Percentiles rank a stretch among this genome's conserved stretches.
Conservation (phyloP, 2,113 vertebrate genomes). For the Bambusicola thoracicus region DNA sequence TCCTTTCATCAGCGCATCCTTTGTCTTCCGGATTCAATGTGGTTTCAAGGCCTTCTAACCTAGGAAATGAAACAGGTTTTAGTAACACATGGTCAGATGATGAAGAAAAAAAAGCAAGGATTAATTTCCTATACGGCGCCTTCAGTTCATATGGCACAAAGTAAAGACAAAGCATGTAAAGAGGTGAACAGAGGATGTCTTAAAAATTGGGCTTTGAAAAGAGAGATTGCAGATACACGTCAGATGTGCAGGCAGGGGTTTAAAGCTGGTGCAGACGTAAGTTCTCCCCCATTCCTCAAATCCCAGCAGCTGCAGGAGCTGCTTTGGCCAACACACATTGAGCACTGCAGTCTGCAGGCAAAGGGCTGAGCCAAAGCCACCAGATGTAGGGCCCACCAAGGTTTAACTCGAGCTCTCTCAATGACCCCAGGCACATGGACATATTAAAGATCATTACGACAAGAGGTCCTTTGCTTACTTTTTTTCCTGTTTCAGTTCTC, state of each 20-base stretch:
- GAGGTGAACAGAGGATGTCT: neutral
- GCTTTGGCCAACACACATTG: fast-evolving
- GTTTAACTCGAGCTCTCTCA: fast-evolving
- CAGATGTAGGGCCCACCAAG: neutral
- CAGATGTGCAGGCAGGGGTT: neutral
- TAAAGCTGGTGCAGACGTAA: neutral
- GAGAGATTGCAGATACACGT: neutral
- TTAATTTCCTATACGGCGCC: fast-evolving
- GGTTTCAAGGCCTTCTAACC: neutral
- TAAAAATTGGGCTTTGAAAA: neutral
- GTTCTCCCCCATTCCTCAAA: neutral
- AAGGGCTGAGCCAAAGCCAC: neutral
- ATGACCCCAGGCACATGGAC: fast-evolving
- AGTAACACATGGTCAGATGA: fast-evolving
- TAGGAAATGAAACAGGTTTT: neutral
- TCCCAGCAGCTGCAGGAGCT: neutral
- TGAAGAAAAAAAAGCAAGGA: neutral
- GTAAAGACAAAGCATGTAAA: fast-evolving
- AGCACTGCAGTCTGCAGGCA: fast-evolving
- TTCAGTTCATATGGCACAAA: neutral
- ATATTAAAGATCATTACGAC: neutral
- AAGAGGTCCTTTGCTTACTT: neutral
- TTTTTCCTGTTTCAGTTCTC: neutral
- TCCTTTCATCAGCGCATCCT: neutral
- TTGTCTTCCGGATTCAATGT: neutral